phyloP scores from a whole-genome alignment of 1,140 invertebrate genomes.

The Diorhabda carinulata region DNA sequence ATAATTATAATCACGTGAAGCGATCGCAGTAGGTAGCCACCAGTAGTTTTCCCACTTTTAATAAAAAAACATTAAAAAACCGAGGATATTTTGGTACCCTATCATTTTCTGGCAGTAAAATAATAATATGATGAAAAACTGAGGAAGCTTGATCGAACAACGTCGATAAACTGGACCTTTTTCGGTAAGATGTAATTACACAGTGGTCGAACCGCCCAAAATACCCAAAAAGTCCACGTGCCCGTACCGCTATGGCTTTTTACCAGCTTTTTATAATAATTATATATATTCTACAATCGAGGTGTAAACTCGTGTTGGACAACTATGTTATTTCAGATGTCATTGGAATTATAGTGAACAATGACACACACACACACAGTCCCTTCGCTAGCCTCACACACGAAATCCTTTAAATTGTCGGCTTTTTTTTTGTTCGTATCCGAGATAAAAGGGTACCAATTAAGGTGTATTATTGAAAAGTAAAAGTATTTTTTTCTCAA shows the following conservation, averaged over 20 bases:
- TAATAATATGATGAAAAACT: constrained; percentile 29
- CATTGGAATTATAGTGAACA: constrained; percentile 27
- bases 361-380: constrained; percentile 10
- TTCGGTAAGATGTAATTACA: constrained; percentile 43
- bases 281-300: constrained; percentile 39
- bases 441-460: not conserved
- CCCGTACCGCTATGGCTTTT: constrained; percentile 35
- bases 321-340: constrained; percentile 35
- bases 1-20: too few species aligned
- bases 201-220: constrained; percentile 38
- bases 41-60: too few species aligned
- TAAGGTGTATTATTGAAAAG: not conserved
- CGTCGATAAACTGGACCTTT: constrained; percentile 34
- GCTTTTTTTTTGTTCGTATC: constrained; percentile 4
- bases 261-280: constrained; percentile 41
- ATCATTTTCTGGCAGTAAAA: constrained; percentile 28
- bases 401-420: constrained; percentile 6
- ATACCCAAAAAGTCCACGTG: constrained; percentile 38
- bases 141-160: constrained; percentile 38
- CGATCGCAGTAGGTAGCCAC: too few species aligned
- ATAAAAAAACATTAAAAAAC: too few species aligned
- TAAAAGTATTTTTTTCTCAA: not conserved
- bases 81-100: constrained; percentile 20
- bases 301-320: constrained; percentile 26
- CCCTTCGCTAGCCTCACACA: not conserved